Evolutionary conservation across 2,113 vertebrate genomes (phyloP), one percentile per base, ranked within the genome.

Genomic region (Eulemur rufifrons): DNA sequence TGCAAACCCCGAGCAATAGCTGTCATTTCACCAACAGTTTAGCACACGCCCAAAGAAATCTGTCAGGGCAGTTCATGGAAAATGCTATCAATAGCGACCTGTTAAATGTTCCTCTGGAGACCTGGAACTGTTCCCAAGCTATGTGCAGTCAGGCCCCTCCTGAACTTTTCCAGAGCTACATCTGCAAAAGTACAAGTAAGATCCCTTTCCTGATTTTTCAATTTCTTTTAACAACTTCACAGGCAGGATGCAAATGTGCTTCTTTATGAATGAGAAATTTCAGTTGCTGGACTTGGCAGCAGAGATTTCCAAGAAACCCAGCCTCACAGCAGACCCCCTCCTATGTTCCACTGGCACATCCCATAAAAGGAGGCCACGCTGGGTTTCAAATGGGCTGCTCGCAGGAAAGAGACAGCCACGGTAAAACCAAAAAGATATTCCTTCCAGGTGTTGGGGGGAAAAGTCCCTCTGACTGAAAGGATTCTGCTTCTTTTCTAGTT

Each of bases 241-340:
- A 6, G 37, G 50, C 77, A 88, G 87, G 89, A 89, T 80, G 71
- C 93, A 95, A 96, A 96, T 18, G 21, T 23, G 54, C 74, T 88
- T 87, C 92, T 94, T 95, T 87, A 91, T 93, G 94, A 97, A 97
- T 92, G 89, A 95, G 82, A 82, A 95, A 84, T 61, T 89, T 92
- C 73, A 85, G 83, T 84, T 89, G 93, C 94, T 82, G 91, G 66
- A 47, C 54, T 64, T 87, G 90, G 95, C 50, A 23, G 88, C 76
- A 42, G 45, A 59, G 61, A 68, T 64, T 95, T 96, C 89, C 71
- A 97, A 93, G 89, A 69, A 97, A 63, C 25, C 66, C 47, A 76
- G 68, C 85, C 77, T 61, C 34, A 73, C 3, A 13, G 81, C 0
- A 37, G 89, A 71, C 86, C 83, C 94, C 86, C 21, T 83, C 74